These are phyloP conservation scores for Platanista minor DNA, from an alignment of 2,113 vertebrate genomes.

Conservation along the genomic window DNA sequence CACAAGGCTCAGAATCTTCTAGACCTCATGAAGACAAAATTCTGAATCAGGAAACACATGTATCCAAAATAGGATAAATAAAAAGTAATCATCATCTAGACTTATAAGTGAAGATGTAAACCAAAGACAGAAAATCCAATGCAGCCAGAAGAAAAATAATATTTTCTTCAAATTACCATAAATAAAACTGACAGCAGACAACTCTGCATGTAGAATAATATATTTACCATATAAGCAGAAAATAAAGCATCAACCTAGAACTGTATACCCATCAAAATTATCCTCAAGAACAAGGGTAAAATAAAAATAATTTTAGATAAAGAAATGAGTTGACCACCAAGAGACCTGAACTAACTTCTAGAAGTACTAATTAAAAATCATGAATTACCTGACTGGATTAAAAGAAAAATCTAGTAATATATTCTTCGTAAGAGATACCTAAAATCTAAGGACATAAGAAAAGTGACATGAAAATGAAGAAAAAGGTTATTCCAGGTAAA, in stretches of 20 bases:
- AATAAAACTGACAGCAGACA: not conserved
- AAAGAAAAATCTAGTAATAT: not conserved
- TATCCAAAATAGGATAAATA: not conserved
- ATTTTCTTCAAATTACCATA: not conserved
- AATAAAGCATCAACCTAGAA: not conserved
- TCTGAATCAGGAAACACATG: not conserved
- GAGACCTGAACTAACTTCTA: not conserved
- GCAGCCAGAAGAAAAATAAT: not conserved
- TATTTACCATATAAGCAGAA: not conserved
- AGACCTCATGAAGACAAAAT: not conserved
- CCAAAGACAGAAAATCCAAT: constrained; percentile 16
- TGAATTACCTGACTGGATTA: not conserved
- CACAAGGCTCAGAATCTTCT: not conserved
- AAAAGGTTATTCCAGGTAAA: constrained; percentile 2
- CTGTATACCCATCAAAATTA: not conserved
- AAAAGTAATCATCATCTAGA: not conserved
- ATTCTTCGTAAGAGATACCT: not conserved
- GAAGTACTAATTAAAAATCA: not conserved
- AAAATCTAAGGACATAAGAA: not conserved
- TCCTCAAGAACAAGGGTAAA: constrained; percentile 11
- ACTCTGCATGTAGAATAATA: not conserved
- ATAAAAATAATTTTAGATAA: constrained; percentile 4
- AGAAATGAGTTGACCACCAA: constrained; percentile 5
- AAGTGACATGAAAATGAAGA: not conserved
- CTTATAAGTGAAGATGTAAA: not conserved